Base-by-base conservation (phyloP, 2,797 vertebrate genomes). In the Echeneis naucrates region DNA sequence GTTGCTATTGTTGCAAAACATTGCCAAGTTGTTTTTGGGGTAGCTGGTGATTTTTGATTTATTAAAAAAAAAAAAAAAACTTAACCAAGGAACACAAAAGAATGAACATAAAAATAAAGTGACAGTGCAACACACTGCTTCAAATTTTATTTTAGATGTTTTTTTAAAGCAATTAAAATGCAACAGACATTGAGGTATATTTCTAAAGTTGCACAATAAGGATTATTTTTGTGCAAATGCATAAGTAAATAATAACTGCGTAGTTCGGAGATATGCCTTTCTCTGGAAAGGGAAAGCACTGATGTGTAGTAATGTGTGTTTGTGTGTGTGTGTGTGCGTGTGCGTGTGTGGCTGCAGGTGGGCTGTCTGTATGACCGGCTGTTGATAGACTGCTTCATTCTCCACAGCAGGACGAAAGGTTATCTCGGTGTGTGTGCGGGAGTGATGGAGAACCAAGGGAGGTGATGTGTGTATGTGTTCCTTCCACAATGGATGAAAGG, bases 381-480 rank as follows among this genome's bases (percentile, higher is more conserved):
- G 94, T 90, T 94, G 93, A 94, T 92, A 87, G 93, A 93, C 85
- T 56, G 87, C 80, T 60, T 92, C 89, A 90, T 88, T 92, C 91
- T 82, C 80, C 81, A 84, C 78, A 88, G 88, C 85, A 55, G 75
- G 75, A 88, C 81, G 87, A 94, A 95, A 94, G 93, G 94, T 95
- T 93, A 94, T 93, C 91, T 86, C 79, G 58, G 88, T 84, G 86
- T 90, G 84, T 92, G 88, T 85, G 87, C 68, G 53, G 77, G 76
- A 74, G 81, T 61, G 5, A 72, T 61, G 63, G 67, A 76, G 87
- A 89, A 77, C 16, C 56, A 75, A 75, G 55, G 33, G 71, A 55
- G 67, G 77, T 42, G 72, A 33, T 55, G 74, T 87, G 87, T 92
- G 83, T 88, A 70, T 80, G 83, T 78, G 78, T 80, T 86, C 44